phyloP scores from a whole-genome alignment of 2,797 vertebrate species.

The Salarias fasciatus region DNA sequence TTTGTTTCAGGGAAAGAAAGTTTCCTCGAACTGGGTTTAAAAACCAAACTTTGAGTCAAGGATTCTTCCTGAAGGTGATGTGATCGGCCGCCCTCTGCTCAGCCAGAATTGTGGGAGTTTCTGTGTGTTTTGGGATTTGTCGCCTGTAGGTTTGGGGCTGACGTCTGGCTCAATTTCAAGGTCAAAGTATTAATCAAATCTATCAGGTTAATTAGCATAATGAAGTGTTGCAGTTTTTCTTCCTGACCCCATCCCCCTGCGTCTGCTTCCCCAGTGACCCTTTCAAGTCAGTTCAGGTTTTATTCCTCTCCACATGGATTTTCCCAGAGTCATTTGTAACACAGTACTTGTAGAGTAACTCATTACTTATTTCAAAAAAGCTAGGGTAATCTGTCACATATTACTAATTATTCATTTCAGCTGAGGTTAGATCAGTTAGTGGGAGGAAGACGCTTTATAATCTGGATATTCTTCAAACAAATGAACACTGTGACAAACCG shows the following conservation, averaged over 20 bases:
- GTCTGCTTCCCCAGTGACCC: not conserved
- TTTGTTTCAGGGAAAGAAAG: slow-evolving; percentile 34
- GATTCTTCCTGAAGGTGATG: slow-evolving; percentile 20
- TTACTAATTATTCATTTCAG: too few relatives aligned
- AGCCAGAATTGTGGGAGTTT: slow-evolving; percentile 25
- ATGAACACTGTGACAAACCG: too few relatives aligned
- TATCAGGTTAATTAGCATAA: slow-evolving; percentile 69
- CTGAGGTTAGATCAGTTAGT: too few relatives aligned
- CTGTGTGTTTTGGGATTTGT: slow-evolving; percentile 32
- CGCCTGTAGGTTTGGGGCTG: slow-evolving; percentile 37
- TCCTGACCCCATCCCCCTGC: not conserved
- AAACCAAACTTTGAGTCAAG: slow-evolving; percentile 41
- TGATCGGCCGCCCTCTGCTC: not conserved
- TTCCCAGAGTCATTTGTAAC: too few relatives aligned
- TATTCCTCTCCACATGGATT: too few relatives aligned
- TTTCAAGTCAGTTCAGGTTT: slow-evolving; percentile 26
- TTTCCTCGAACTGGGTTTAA: slow-evolving; percentile 20
- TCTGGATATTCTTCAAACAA: too few relatives aligned
- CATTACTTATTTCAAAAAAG: too few relatives aligned
- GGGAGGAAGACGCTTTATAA: too few relatives aligned
- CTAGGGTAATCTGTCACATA: too few relatives aligned
- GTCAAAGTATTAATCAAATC: slow-evolving; percentile 73
- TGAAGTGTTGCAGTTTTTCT: slow-evolving; percentile 49
- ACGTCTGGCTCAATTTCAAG: slow-evolving; percentile 59
- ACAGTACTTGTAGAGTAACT: too few relatives aligned